Conservation (phyloP, 1,140 invertebrate species). For the Amyelois transitella region DNA sequence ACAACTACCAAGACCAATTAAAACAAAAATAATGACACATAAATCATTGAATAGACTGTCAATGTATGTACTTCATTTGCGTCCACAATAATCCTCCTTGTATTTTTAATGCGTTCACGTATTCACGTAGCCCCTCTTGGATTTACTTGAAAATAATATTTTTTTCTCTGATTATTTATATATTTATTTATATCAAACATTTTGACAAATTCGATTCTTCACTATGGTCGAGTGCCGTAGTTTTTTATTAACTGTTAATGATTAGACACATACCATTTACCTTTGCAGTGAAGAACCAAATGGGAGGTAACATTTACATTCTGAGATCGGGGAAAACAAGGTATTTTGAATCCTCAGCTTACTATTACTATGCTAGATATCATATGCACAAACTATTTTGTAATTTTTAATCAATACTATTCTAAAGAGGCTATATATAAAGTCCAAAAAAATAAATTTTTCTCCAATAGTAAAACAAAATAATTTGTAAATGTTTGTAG, state of each 20-base stretch:
- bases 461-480: too few species aligned
- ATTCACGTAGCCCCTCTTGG: constrained; percentile 54
- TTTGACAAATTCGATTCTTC: background rate
- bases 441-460: too few species aligned
- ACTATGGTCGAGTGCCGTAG: background rate
- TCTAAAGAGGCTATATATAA: background rate
- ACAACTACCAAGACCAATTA: constrained; percentile 62
- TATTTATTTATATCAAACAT: background rate
- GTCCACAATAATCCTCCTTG: constrained; percentile 43
- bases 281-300: constrained; percentile 19
- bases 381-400: background rate
- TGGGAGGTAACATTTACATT: constrained; percentile 4
- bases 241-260: constrained; percentile 8
- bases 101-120: constrained; percentile 36
- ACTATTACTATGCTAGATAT: background rate
- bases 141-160: constrained; percentile 62
- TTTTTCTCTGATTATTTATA: constrained; percentile 5
- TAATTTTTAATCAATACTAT: background rate
- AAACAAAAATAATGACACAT: constrained; percentile 52
- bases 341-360: background rate
- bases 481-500: too few species aligned
- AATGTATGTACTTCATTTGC: constrained; percentile 53
- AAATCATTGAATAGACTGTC: constrained; percentile 45
- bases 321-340: background rate
- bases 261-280: constrained; percentile 9